Evolutionary conservation across 1,140 invertebrate genomes (phyloP).

Genomic region (Thereuonema tuberculata): DNA sequence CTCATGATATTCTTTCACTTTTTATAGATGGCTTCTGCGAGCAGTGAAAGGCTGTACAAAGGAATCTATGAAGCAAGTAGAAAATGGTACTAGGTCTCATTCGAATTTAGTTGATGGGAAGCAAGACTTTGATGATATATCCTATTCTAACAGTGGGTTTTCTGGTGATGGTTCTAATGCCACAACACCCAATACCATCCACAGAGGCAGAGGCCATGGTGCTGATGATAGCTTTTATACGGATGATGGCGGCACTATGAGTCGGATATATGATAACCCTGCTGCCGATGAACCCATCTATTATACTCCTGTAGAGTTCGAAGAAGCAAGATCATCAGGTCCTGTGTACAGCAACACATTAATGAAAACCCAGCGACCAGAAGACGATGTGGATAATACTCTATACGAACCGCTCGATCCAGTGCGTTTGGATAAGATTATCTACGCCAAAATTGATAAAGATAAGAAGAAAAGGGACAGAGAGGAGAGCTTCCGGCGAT

Average conservation of each 20-base stretch:
- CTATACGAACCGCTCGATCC: slow-evolving; percentile 5
- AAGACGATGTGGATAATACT: background rate
- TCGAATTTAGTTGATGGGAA: no score
- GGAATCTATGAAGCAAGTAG: no score
- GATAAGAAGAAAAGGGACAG: slow-evolving; percentile 17
- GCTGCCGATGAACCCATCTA: slow-evolving; percentile 5
- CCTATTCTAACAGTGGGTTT: background rate
- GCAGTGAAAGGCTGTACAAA: no score
- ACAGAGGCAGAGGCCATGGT: background rate
- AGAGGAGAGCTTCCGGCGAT: slow-evolving; percentile 6
- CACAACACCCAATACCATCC: background rate
- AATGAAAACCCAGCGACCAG: background rate
- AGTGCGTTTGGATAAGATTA: slow-evolving; percentile 4
- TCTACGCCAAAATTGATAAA: slow-evolving; percentile 16
- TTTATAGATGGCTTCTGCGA: no score
- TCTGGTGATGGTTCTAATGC: background rate
- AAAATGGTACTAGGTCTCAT: no score
- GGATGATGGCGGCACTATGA: background rate
- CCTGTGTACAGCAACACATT: background rate
- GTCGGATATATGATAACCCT: background rate
- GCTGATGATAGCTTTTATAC: background rate
- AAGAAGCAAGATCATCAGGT: background rate
- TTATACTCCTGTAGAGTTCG: slow-evolving; percentile 1
- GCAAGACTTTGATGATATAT: no score
- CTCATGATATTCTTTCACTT: no score